Base-by-base conservation (phyloP, 2,888 invertebrate genomes). In the Theretra japonica region DNA sequence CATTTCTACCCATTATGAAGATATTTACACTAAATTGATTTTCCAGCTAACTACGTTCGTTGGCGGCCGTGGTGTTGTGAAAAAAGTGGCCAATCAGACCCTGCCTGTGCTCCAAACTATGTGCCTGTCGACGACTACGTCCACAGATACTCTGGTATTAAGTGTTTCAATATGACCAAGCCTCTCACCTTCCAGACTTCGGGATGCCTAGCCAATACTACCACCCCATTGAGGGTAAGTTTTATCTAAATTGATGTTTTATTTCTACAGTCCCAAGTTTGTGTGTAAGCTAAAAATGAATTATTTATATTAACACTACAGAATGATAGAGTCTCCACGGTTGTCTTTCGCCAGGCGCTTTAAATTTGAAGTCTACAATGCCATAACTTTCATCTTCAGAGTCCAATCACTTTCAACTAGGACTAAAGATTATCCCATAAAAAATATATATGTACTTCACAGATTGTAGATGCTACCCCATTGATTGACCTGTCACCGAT, bases 21-120 rank as follows among this genome's bases (percentile, higher is more conserved):
- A 4, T 30, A 6, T 33, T 33, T 8, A 41, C 41, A 41, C 41
- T 41, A 3, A 41, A 41, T 41, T 2, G 11, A 1, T 41, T 41
- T 41, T 41, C 15, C 73, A 87, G 86, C 82, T 0, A 86, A 84
- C 70, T 86, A 85, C 58, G 78, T 86, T 0, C 25, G 74, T 1
- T 83, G 83, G 82, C 84, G 76, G 11, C 82, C 86, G 1, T 81
- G 83, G 69, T 87, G 85, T 72, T 86, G 87, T 60, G n/a, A 70
- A 7, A 72, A 79, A 30, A 75, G 76, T 70, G 83, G 83, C 4
- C 79, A 77, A 60, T 72, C 70, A 4, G 83, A 86, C 53, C 68
- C 74, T 4, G 75, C 71, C 4, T 87, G 86, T 48, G 78, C 80
- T 0, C 83, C 83, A 0, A 80, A 81, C 6, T 72, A 68, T 41